Evolutionary conservation across 2,888 invertebrate species (phyloP).

Genomic region (Leptogaster cylindrica): DNA sequence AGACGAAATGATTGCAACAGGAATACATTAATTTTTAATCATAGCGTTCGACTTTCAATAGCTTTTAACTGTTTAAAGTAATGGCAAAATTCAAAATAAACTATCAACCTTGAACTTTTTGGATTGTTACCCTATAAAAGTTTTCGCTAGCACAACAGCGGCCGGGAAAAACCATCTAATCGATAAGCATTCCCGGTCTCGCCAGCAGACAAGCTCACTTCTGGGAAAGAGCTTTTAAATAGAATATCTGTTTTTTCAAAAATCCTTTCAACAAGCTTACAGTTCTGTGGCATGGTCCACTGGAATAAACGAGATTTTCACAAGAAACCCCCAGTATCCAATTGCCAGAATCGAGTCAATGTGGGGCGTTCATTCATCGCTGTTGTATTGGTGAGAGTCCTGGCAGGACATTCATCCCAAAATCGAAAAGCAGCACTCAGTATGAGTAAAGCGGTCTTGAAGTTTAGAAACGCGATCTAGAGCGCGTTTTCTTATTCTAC

Average conservation of each 20-base stretch:
- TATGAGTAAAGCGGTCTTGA: constrained; percentile 63
- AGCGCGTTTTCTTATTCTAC: constrained; percentile 63
- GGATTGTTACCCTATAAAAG: too few relatives aligned
- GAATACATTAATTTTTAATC: too few relatives aligned
- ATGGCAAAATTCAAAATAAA: too few relatives aligned
- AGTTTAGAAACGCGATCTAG: constrained; percentile 61
- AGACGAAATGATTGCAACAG: too few relatives aligned
- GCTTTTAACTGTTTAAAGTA: too few relatives aligned
- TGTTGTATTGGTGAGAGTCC: background rate
- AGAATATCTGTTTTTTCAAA: background rate
- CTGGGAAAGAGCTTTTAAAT: constrained; percentile 2
- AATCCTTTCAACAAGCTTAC: constrained; percentile 3
- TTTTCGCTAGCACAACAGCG: too few relatives aligned
- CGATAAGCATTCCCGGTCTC: too few relatives aligned
- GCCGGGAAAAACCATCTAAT: too few relatives aligned
- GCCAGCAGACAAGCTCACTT: background rate
- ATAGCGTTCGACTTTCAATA: too few relatives aligned
- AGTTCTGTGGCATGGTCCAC: background rate
- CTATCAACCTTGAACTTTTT: too few relatives aligned
- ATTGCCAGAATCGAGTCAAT: constrained; percentile 3
- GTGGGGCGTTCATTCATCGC: constrained; percentile 7
- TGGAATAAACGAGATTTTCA: background rate
- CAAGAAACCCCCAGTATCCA: background rate
- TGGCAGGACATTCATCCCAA: constrained; percentile 9
- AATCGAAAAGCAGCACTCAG: constrained; percentile 50